Percentiles rank a stretch among this genome's conserved stretches.
These are phyloP conservation scores for Aphelocoma coerulescens DNA, from an alignment of 2,113 vertebrate species.

Conservation along the genomic window DNA sequence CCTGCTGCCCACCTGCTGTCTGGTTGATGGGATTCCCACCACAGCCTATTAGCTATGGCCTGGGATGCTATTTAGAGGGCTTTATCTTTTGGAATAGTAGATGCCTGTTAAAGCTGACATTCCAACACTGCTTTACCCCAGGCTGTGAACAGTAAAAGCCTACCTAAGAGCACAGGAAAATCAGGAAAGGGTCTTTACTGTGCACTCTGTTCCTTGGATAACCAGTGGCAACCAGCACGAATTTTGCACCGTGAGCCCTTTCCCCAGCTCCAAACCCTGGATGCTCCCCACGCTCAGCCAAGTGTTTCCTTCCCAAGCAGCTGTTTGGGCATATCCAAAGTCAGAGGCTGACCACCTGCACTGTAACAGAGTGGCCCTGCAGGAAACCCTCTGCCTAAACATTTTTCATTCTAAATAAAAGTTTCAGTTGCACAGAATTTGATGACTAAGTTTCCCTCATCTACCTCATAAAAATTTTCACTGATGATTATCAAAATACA, in stretches of 20 bases:
- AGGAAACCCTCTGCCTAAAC: neutral
- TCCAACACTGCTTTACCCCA: neutral
- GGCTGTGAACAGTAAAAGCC: neutral
- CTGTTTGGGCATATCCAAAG: neutral
- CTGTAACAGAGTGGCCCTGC: neutral
- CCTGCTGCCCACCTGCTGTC: neutral
- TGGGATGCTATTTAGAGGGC: neutral
- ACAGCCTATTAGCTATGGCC: neutral
- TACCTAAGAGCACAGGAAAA: neutral
- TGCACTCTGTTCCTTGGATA: neutral
- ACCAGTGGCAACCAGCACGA: accelerated
- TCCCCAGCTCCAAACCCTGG: neutral
- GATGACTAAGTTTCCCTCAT: neutral
- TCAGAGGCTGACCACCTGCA: neutral
- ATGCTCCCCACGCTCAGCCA: neutral
- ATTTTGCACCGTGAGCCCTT: accelerated
- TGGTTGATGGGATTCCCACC: neutral
- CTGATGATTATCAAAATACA: neutral
- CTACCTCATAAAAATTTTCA: neutral
- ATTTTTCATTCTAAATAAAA: neutral
- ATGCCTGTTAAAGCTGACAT: neutral
- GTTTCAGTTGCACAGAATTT: neutral
- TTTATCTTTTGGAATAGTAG: neutral
- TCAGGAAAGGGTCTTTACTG: neutral
- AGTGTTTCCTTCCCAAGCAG: neutral